Conservation (phyloP, 2,797 vertebrate species). For the Stomatorhinus walkeri region DNA sequence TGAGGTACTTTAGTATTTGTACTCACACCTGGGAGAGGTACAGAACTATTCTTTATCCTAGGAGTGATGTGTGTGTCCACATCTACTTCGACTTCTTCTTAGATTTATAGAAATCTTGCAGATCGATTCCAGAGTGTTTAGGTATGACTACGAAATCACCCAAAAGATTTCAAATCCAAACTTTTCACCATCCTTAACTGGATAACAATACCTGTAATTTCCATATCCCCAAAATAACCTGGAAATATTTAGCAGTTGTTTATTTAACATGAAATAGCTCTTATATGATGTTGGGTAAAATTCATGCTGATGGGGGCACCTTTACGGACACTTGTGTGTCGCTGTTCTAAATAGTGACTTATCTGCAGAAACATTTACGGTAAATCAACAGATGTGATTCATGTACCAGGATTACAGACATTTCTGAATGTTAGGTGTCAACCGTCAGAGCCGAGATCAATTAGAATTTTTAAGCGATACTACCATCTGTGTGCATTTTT, state of each 20-base stretch:
- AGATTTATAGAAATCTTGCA: not conserved
- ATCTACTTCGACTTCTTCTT: not conserved
- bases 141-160: not conserved
- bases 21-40: constrained; percentile 11
- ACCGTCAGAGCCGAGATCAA: not conserved
- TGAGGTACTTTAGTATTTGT: constrained; percentile 21
- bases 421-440: constrained; percentile 22
- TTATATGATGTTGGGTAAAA: constrained; percentile 3
- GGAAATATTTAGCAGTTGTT: not conserved
- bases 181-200: not conserved
- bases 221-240: not conserved
- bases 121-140: not conserved
- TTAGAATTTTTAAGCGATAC: not conserved
- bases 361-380: not conserved
- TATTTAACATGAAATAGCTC: not conserved
- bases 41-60: not conserved
- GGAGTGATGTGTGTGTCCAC: not conserved
- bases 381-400: constrained; percentile 13
- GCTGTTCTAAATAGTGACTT: constrained; percentile 24
- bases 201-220: not conserved
- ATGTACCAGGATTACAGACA: constrained; percentile 8
- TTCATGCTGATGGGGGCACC: not conserved
- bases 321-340: not conserved
- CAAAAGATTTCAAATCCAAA: not conserved
- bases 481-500: not conserved